Conservation (phyloP, 2,888 invertebrate species). For the Leucania comma region DNA sequence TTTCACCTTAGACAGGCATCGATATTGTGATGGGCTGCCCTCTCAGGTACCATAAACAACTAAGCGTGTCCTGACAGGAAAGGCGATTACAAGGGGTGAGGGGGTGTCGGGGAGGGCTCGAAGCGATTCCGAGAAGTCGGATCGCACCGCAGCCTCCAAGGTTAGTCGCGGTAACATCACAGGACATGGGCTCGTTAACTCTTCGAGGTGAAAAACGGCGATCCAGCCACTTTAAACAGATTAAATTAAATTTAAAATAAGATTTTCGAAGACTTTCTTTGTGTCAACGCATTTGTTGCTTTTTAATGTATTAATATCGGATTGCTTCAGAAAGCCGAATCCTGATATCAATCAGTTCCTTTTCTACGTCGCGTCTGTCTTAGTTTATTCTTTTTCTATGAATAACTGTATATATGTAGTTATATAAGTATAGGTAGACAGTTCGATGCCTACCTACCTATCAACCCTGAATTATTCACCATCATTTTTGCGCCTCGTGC, state of each 20-base stretch:
- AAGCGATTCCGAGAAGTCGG: slow-evolving; percentile 86
- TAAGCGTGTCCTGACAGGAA: slow-evolving; percentile 75
- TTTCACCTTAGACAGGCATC: slow-evolving; percentile 46
- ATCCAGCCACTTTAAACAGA: slow-evolving; percentile 71
- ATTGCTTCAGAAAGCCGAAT: no score
- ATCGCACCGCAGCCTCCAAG: slow-evolving; percentile 81
- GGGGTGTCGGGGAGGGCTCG: slow-evolving; percentile 68
- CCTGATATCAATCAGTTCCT: not conserved
- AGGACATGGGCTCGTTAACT: slow-evolving; percentile 84
- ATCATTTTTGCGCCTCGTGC: slow-evolving; percentile 15
- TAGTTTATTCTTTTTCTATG: not conserved
- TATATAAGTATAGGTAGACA: not conserved
- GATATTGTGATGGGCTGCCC: slow-evolving; percentile 58
- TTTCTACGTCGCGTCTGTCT: not conserved
- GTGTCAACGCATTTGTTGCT: slow-evolving; percentile 21
- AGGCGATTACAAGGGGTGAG: slow-evolving; percentile 77
- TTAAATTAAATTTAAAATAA: slow-evolving; percentile 79
- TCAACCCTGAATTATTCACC: slow-evolving; percentile 23
- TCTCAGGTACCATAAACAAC: slow-evolving; percentile 64
- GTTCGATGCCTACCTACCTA: not conserved
- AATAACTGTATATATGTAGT: no score
- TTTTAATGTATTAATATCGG: no score
- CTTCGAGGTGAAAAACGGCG: slow-evolving; percentile 82
- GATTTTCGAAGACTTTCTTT: slow-evolving; percentile 56
- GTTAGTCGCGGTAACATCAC: slow-evolving; percentile 87